Evolutionary conservation across 2,888 invertebrate species (phyloP), one percentile per base, ranked within the genome.

Genomic region (Papilio elwesi): DNA sequence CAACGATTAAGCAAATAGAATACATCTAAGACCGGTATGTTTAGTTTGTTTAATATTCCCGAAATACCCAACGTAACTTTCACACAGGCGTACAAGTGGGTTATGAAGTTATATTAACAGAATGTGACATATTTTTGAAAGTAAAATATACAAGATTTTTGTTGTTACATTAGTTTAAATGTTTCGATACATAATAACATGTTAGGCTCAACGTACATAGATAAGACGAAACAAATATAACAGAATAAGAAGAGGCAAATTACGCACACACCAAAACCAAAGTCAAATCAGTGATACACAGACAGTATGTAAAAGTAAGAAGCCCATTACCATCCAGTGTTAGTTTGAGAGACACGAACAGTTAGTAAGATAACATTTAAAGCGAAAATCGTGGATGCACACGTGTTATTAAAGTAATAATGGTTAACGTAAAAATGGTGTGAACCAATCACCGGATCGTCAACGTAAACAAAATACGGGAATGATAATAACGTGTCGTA

Each of bases 371-470:
- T 89, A 88, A 93, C 92, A 92, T 79, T 86, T 78, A 92, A 93
- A 93, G 92, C 92, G 81, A 53, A 83, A 81, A 83, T 80, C 85
- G 85, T 86, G 80, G 81, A 85, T 84, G 88, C 81, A 87, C 78
- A 80, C 80, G 82, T 76, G 78, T 77, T 78, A 77, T 73, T 78
- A 79, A 78, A 78, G 79, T 78, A 84, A 74, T 83, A 84, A 74
- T 83, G 81, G 84, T 80, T 81, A 78, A 83, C 76, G 78, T 82
- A 79, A 80, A 80, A 76, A 83, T 81, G 83, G 88, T 88, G 87
- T 93, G 92, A 93, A 93, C 93, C 93, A 93, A 93, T 93, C 93
- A 92, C 92, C 92, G 91, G 85, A 85, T 84, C 82, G 83, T 83
- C 81, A 83, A 85, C 85, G 83, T 85, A 85, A 86, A 89, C 83